Conservation (phyloP, 2,113 vertebrate genomes). For the Petaurus breviceps region DNA sequence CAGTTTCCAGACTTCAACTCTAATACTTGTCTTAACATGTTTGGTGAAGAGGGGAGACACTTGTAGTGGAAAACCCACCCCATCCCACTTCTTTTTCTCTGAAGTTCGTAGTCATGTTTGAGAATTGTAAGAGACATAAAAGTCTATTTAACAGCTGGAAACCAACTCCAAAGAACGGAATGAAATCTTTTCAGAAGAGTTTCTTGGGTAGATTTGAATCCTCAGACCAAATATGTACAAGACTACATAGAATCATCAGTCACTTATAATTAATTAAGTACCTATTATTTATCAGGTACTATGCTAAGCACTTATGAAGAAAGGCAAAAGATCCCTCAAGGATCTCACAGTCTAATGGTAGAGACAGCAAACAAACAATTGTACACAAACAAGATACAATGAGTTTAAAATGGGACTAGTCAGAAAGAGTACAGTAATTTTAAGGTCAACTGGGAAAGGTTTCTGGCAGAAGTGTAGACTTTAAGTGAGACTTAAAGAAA, state of each 20-base stretch:
- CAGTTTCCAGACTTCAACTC: background rate
- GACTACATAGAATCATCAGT: background rate
- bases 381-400: background rate
- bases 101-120: too few species aligned
- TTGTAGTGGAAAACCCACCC: background rate
- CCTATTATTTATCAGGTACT: background rate
- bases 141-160: background rate
- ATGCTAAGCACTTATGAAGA: background rate
- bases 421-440: background rate
- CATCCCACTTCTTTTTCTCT: background rate
- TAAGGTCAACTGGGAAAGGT: background rate
- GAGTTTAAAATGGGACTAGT: background rate
- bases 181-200: background rate
- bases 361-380: background rate
- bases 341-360: background rate
- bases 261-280: too few species aligned
- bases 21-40: background rate
- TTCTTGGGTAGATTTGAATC: background rate
- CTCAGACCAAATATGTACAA: background rate
- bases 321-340: background rate
- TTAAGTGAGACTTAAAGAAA: background rate
- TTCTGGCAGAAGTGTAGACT: background rate
- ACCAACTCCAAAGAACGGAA: too few species aligned
- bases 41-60: background rate
- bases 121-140: background rate